Evolutionary conservation across 2,113 vertebrate genomes (phyloP), one percentile per base, ranked within the genome.

Genomic region (Spilogale gracilis): DNA sequence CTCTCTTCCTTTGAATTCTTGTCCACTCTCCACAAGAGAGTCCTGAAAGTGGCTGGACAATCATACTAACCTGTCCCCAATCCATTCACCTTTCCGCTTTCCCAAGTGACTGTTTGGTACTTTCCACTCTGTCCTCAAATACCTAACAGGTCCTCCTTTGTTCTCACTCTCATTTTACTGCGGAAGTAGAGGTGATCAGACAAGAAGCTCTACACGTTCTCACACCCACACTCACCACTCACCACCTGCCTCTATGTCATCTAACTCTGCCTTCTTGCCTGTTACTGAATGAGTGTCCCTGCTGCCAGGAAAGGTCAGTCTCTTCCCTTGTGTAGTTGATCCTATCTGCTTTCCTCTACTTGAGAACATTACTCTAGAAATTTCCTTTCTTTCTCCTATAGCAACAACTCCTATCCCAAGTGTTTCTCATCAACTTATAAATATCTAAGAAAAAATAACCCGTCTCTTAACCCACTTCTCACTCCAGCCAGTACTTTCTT

Each of bases 11-110:
- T 94, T 94, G 81, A 96, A 81, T 81, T 74, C 74, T 13, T 32
- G 30, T n/a, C 95, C 78, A 38, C 2, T 69, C 87, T 98, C 87
- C 95, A 94, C 76, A 65, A 69, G 94, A 97, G 96, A 96, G 92
- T 87, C 50, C 82, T 97, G 97, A 80, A 17, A 13, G 74, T 21
- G 61, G 80, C 92, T 86, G 73, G 58, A 85, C 67, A 92, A 94
- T 97, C 83, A 65, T 18, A 71, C 9, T 1, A 0, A 0, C n/a
- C 21, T 52, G 89, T 80, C 58, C 94, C 90, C 32, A 38, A 61
- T n/a, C 83, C 16, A 11, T 81, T 52, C 56, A 54, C 87, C 50
- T 50, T 50, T 32, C 83, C 0, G 10, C 60, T 94, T 95, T 95
- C 94, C 56, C 38, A 48, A 45, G 50, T 73, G 71, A 69, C 38